Base-by-base conservation (phyloP, 2,113 vertebrate species). In the Melospiza melodia region DNA sequence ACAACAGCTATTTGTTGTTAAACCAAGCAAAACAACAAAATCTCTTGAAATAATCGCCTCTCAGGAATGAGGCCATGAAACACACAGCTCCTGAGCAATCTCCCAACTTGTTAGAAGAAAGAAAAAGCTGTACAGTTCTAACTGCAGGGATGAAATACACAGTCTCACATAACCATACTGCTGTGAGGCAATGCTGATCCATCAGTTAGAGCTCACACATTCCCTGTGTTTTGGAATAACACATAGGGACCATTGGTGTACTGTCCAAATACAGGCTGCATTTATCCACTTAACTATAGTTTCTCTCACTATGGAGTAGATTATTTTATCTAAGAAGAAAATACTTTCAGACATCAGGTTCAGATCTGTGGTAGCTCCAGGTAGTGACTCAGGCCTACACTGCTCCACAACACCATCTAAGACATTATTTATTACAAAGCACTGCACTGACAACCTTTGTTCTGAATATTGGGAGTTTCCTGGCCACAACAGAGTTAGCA, bases 1-100 rank as follows among this genome's bases (percentile, higher is more conserved):
- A 90, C 88, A 91, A 85, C 58, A 84, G 79, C 35, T 92, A 93
- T 69, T 95, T 94, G 71, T 79, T 93, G 78, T 82, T 66, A 85
- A 73, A 94, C 46, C n/a, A 90, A 93, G 67, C 55, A 90, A 92
- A 95, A 48, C 49, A 76, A 67, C 57, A 89, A 94, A 89, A 91
- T 87, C 87, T 85, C 77, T 84, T 74, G 44, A 89, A 95, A 81
- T 84, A 94, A 96, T 93, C 62, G 28, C 59, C 44, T 94, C 35
- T 87, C 44, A 61, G 58, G 49, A 91, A 82, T 0, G 13, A 93
- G 82, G 58, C 49, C 5, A 9, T 24, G 71, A 78, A 96, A 72
- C 27, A 94, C 49, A 57, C n/a, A 84, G 71, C 57, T 84, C 67
- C 81, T 37, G 59, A 91, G 66, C n/a, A 89, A 65, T 61, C 30